Conservation (phyloP, 1,140 invertebrate genomes). For the Leptinotarsa undecemlineata region DNA sequence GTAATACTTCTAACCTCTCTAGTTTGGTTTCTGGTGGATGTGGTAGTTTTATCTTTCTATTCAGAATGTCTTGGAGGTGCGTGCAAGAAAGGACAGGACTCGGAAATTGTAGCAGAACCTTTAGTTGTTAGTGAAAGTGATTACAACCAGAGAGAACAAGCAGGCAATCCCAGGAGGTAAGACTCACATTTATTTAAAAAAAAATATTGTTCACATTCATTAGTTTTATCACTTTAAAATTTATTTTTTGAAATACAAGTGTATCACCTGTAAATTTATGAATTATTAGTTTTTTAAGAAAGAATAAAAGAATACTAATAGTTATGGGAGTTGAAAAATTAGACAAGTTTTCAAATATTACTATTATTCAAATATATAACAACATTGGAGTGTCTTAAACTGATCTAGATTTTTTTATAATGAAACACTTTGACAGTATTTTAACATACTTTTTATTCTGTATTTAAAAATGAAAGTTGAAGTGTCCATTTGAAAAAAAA, state of each 20-base stretch:
- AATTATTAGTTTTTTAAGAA: background rate
- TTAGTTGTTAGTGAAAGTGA: conserved; percentile 31
- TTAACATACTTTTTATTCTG: too few relatives aligned
- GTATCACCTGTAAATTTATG: too few relatives aligned
- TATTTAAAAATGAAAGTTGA: too few relatives aligned
- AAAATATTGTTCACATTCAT: background rate
- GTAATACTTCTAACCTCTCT: conserved; percentile 92
- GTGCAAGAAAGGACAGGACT: conserved; percentile 62
- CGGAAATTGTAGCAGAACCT: conserved; percentile 41
- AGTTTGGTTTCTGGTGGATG: conserved; percentile 93
- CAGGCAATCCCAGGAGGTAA: background rate
- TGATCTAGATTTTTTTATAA: too few relatives aligned
- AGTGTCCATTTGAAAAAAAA: too few relatives aligned
- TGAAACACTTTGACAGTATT: too few relatives aligned
- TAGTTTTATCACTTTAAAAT: background rate
- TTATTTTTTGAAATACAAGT: too few relatives aligned
- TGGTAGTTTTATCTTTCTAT: conserved; percentile 83
- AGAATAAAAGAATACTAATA: background rate
- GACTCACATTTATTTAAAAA: background rate
- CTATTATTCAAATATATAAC: too few relatives aligned
- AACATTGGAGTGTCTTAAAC: too few relatives aligned
- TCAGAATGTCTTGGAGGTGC: conserved; percentile 88
- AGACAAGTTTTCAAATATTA: too few relatives aligned
- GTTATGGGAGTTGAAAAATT: too few relatives aligned
- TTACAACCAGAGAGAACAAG: conserved; percentile 22